These are phyloP conservation scores for Heliconius erato DNA, from an alignment of 2,888 invertebrate genomes.

Conservation along the genomic window DNA sequence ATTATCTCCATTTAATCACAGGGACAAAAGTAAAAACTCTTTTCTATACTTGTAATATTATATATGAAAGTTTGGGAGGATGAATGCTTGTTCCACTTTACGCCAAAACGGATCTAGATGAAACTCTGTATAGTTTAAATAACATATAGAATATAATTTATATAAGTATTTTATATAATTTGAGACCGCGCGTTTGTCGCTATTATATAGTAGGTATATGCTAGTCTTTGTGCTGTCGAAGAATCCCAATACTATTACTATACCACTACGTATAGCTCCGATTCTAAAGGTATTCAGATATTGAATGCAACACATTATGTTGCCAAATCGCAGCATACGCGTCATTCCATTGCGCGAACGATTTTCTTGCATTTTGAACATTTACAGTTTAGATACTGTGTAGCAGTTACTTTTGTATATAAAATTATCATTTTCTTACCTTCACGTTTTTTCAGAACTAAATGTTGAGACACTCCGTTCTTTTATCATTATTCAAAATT, in stretches of 20 bases:
- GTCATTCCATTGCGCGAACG: slow-evolving; percentile 7
- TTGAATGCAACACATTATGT: slow-evolving; percentile 19
- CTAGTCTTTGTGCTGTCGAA: background rate
- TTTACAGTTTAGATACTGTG: background rate
- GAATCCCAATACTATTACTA: background rate
- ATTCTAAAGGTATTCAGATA: slow-evolving; percentile 21
- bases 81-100: too few species aligned
- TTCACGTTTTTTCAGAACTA: too few species aligned
- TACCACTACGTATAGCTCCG: background rate
- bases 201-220: background rate
- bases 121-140: too few species aligned
- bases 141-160: background rate
- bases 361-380: slow-evolving; percentile 8
- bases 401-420: background rate
- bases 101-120: too few species aligned
- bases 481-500: too few species aligned
- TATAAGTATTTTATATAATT: background rate
- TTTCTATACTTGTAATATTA: too few species aligned
- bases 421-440: background rate
- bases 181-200: too few species aligned
- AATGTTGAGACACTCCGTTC: too few species aligned
- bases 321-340: slow-evolving; percentile 13
- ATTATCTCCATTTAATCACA: too few species aligned
- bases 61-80: too few species aligned
- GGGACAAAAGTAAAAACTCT: too few species aligned